Evolutionary conservation across 2,113 vertebrate genomes (phyloP).

Genomic region (Lophotis ruficrista): DNA sequence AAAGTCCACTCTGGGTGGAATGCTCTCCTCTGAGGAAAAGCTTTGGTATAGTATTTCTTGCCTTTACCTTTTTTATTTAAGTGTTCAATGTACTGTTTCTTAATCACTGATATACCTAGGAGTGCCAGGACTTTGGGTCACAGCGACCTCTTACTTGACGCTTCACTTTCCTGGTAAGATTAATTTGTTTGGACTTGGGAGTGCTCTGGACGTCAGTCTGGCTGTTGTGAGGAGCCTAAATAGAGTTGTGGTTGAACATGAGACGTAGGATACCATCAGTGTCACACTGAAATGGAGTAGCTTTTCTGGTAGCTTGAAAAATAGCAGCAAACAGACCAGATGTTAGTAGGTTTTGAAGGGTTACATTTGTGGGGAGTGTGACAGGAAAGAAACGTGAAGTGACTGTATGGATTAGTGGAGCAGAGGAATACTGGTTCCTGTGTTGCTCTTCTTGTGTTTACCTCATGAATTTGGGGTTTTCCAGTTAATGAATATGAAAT

Average conservation of each 20-base stretch:
- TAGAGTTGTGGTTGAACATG: background rate
- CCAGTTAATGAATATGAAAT: background rate
- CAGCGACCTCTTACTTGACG: background rate
- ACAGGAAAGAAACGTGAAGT: background rate
- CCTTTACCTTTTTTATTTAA: background rate
- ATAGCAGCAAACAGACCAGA: background rate
- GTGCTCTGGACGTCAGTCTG: background rate
- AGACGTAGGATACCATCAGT: background rate
- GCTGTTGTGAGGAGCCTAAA: background rate
- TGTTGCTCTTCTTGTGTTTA: background rate
- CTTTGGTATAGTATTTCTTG: background rate
- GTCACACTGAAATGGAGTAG: background rate
- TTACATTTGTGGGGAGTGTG: background rate
- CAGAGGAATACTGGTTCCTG: background rate
- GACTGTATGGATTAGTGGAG: background rate
- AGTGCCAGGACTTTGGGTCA: background rate
- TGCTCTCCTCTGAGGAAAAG: background rate
- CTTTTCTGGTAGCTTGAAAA: background rate
- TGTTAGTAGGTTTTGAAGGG: background rate
- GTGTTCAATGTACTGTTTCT: background rate
- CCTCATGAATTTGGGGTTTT: background rate
- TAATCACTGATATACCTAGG: background rate
- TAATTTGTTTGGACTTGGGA: background rate
- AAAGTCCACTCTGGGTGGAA: background rate
- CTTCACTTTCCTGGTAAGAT: background rate